Percentiles rank a stretch among this genome's conserved stretches.
Conservation (phyloP, 1,140 invertebrate species). For the Pachyrhynchus sulphureomaculatus region DNA sequence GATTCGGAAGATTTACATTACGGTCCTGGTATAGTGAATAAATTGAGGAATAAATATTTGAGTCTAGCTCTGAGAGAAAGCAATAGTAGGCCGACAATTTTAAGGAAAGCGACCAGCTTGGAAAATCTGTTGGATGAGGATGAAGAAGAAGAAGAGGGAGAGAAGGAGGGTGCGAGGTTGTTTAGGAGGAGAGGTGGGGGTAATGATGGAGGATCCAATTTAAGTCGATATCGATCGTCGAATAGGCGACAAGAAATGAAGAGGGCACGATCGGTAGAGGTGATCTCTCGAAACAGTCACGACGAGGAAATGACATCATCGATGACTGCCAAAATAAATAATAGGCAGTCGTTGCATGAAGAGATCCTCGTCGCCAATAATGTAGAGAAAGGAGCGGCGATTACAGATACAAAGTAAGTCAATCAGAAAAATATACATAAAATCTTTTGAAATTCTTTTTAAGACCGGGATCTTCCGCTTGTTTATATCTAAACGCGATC, state of each 20-base stretch:
- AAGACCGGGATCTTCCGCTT: too few relatives aligned
- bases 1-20: conserved; percentile 81
- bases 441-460: too few relatives aligned
- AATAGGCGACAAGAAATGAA: conserved; percentile 68
- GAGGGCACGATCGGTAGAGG: conserved; percentile 81
- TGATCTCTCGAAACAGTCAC: conserved; percentile 59
- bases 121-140: conserved; percentile 80
- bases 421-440: too few relatives aligned
- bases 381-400: conserved; percentile 23
- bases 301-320: conserved; percentile 23
- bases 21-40: conserved; percentile 88
- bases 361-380: conserved; percentile 40
- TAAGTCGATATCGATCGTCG: conserved; percentile 45
- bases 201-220: conserved; percentile 12
- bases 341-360: conserved; percentile 44
- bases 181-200: conserved; percentile 9
- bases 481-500: too few relatives aligned
- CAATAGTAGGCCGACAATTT: conserved; percentile 62
- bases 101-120: conserved; percentile 76
- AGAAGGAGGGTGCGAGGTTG: conserved; percentile 23
- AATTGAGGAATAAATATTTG: conserved; percentile 79
- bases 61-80: conserved; percentile 74
- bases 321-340: conserved; percentile 28
- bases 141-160: conserved; percentile 48
- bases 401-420: conserved; percentile 30